A percentile compares a stretch with the other conserved stretches of the same genome.
Evolutionary conservation across 2,797 vertebrate genomes (phyloP).

Genomic region (Acipenser ruthenus): DNA sequence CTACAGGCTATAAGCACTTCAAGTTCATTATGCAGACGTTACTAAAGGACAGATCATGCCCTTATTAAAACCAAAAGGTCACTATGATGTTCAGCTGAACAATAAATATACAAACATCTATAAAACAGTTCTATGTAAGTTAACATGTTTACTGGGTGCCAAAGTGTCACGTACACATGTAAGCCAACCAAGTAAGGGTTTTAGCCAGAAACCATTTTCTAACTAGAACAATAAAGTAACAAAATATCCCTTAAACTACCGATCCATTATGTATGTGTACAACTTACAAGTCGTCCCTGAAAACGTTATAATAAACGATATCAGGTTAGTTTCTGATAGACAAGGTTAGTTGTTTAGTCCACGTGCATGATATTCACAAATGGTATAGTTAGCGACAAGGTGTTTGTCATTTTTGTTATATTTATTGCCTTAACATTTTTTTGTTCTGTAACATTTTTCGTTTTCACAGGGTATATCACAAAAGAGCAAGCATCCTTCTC

Average conservation of each 20-base stretch:
- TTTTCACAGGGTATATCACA: too few relatives aligned
- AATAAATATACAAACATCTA: slow-evolving; percentile 96
- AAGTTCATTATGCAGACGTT: slow-evolving; percentile 61
- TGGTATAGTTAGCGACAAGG: too few relatives aligned
- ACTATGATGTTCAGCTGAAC: slow-evolving; percentile 76
- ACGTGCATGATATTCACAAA: background rate
- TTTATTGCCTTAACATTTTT: too few relatives aligned
- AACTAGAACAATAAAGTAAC: slow-evolving; percentile 49
- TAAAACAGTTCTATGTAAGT: slow-evolving; percentile 60
- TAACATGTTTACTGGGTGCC: slow-evolving; percentile 58
- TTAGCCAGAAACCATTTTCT: slow-evolving; percentile 30
- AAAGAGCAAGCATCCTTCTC: too few relatives aligned
- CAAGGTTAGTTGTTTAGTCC: slow-evolving; percentile 10
- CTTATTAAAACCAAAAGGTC: slow-evolving; percentile 55
- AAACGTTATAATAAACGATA: slow-evolving; percentile 15
- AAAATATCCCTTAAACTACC: slow-evolving; percentile 41
- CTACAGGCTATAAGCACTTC: slow-evolving; percentile 57
- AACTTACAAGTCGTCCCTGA: slow-evolving; percentile 51
- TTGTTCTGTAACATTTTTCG: too few relatives aligned
- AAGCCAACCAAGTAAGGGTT: too few relatives aligned
- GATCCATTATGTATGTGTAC: slow-evolving; percentile 59
- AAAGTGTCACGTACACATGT: slow-evolving; percentile 20
- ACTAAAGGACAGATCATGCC: slow-evolving; percentile 45
- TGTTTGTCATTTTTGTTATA: too few relatives aligned
- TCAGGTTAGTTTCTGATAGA: slow-evolving; percentile 10